Base-by-base conservation (phyloP, 2,797 vertebrate species). In the Dallia pectoralis region DNA sequence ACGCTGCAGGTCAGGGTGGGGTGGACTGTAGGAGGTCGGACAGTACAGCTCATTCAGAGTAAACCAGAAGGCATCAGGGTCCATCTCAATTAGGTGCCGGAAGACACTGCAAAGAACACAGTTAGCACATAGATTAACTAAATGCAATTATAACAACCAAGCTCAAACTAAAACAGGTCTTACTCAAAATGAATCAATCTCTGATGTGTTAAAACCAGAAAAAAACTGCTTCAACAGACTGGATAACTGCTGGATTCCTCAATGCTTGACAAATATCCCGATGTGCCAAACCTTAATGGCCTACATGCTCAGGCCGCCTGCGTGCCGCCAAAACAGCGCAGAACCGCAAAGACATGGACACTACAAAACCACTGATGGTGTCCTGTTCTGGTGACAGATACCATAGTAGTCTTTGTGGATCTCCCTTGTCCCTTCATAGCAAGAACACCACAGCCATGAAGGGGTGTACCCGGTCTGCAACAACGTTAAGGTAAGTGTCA, bases 31-130 rank as follows among this genome's bases (percentile, higher is more conserved):
- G 4, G n/a, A n/a, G 5, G 64, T 59, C 0, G 94, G 95, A 82
- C 95, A 96, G 86, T 92, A 93, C 30, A 93, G 79, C 79, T 95
- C 92, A 0, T 82, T 93, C 78, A 99, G 93, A 3, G 92, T 86
- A 4, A 98, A 92, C 97, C 97, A 99, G 70, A 92, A 87, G 16
- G 87, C 74, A 75, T 99, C 97, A 0, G 95, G 93, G 76, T 98
- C 96, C 73, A 94, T 72, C 18, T 87, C 90, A 90, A 95, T 94
- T 77, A 98, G 53, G 73, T 93, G 92, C 36, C 83, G 92, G 88
- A 98, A 98, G 72, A 97, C 93, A 0, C 97, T 99, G 71, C 22
- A 71, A 74, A 65, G 6, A 29, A 73, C 74, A 87, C 51, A 76
- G 40, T 6, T 19, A 19, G 0, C 16, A 19, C 61, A 32, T 18